Evolutionary conservation across 2,888 invertebrate species (phyloP), one percentile per base, ranked within the genome.

Genomic region (Ochropleura plecta): DNA sequence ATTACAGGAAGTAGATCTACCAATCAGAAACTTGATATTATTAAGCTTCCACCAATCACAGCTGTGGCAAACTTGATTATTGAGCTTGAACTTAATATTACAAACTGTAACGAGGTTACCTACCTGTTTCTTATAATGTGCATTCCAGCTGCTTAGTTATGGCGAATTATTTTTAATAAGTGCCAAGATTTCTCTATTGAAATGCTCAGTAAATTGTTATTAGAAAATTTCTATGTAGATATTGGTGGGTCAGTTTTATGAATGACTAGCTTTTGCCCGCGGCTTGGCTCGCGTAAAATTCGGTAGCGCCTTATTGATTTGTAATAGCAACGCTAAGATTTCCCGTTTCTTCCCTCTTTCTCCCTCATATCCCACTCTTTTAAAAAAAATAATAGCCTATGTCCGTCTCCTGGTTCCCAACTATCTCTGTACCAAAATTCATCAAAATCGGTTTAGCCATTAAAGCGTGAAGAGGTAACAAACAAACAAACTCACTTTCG

Each of bases 131-230:
- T 18, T 42, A 30, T 18, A 12, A 67, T 42, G 62, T 68, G 72
- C 71, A 76, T 79, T 64, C 71, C 77, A 62, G 4, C 12, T 42
- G 42, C 60, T 48, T 71, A 69, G 78, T 76, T 70, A 66, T 51
- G 66, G 55, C 9, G 12, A 59, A 73, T 81, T 73, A 73, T 46
- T 77, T 73, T 75, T 63, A 67, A 69, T 76, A 30, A 44, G 12
- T 20, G 40, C n/a, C 10, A n/a, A 48, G 65, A 59, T 72, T 70
- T 71, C 59, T 53, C 12, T 53, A 68, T 30, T 55, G 40, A 68
- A 71, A 73, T 63, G 42, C 16, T 67, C 18, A 62, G 48, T 73
- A 49, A 73, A 12, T 8, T 57, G 53, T 81, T 30, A 59, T 68
- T 64, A 57, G 12, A 57, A 20, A 59, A 16, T 48, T 49, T 55